Base-by-base conservation (phyloP, 2,113 vertebrate species). In the Phrynocephalus versicolor region DNA sequence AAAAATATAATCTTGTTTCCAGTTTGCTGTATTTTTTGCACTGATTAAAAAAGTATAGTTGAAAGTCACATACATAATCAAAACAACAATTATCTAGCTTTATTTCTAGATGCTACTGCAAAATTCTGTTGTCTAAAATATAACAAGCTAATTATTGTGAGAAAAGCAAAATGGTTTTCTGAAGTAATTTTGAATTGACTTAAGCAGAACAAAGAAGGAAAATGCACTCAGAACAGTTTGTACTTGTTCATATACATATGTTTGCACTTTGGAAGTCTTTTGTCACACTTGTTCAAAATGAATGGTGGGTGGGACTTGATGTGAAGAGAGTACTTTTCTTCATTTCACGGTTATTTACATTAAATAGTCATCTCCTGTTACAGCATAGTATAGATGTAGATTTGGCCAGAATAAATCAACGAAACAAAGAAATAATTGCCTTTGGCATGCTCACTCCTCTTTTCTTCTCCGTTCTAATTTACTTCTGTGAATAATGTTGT, bases 371-470 rank as follows among this genome's bases (percentile, higher is more conserved):
- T 25, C 33, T 1, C 58, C 23, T 25, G 25, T 25, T 82, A 55
- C 70, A 62, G 35, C 55, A n/a, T 55, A 60, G 23, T 35, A 6
- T 10, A 23, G 12, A 39, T 82, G 51, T 60, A 30, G 30, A n/a
- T 16, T 1, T 33, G 2, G 27, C n/a, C 30, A 23, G 39, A 69
- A 70, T 10, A 35, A 3, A 58, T 71, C 19, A 62, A 30, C 1
- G 71, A 18, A 12, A 51, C 45, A 51, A 45, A 18, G 45, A 57
- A 65, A 13, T 8, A 67, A n/a, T 51, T 13, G 25, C 3, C 55
- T 79, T 19, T 67, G 6, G 10, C 0, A 2, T 25, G 2, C 35
- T 18, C 2, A 2, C 0, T 0, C 1, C 2, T 55, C 1, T 0
- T 8, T 0, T 0, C 75, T 78, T 23, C 64, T 25, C 12, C 37